Percentiles rank a stretch among this genome's conserved stretches.
Evolutionary conservation across 2,888 invertebrate species (phyloP).

Genomic region (Torymus texanus): DNA sequence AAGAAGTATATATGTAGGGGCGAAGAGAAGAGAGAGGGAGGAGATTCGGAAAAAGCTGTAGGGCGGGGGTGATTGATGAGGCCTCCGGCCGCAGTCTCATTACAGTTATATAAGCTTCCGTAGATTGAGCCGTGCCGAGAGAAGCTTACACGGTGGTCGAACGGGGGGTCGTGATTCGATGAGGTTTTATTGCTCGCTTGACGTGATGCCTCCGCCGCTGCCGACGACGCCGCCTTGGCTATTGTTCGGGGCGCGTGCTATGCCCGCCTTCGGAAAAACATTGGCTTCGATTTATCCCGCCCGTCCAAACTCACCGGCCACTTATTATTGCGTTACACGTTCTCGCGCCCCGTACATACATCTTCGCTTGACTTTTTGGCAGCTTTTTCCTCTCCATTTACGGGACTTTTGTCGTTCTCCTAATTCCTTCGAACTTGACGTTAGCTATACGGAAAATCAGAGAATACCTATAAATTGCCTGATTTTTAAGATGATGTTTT

Average conservation of each 20-base stretch:
- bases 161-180: conserved; percentile 74
- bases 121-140: conserved; percentile 72
- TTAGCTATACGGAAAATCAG: too few species aligned
- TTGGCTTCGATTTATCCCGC: conserved; percentile 63
- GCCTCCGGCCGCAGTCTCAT: conserved; percentile 74
- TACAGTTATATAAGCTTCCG: conserved; percentile 75
- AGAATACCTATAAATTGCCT: too few species aligned
- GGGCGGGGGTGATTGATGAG: conserved; percentile 73
- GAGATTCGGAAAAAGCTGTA: conserved; percentile 42
- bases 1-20: too few species aligned
- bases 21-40: conserved; percentile 30
- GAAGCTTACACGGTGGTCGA: conserved; percentile 70
- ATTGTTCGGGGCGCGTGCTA: conserved; percentile 58
- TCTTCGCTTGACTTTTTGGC: not conserved
- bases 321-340: conserved; percentile 39
- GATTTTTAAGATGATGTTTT: too few species aligned
- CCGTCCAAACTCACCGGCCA: conserved; percentile 5
- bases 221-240: conserved; percentile 55
- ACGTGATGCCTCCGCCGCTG: conserved; percentile 63
- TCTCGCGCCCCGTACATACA: not conserved
- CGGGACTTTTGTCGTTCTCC: too few species aligned
- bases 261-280: conserved; percentile 62
- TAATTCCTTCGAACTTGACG: too few species aligned
- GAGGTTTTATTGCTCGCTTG: conserved; percentile 75
- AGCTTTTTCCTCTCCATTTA: not conserved